Base-by-base conservation (phyloP, 2,888 invertebrate species). In the Polylopha cassiicola region DNA sequence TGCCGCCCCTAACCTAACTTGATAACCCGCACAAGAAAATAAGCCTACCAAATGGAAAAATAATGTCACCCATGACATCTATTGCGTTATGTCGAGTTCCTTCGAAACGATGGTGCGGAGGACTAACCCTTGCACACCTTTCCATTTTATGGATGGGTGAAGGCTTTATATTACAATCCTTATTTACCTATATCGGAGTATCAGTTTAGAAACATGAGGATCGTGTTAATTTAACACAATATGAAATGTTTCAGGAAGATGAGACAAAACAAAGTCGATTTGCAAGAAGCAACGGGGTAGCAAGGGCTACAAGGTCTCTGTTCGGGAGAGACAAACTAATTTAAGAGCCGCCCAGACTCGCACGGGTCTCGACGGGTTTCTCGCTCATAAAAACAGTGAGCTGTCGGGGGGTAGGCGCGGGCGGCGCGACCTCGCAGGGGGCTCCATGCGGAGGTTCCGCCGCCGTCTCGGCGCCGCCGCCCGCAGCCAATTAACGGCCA, bases 381-480 rank as follows among this genome's bases (percentile, higher is more conserved):
- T 72, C 65, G 70, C 68, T 73, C 79, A 76, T 81, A 84, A 84
- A 84, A 82, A 78, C 73, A 67, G 58, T 65, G 64, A 73, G 68
- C 70, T 59, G 68, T 59, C 49, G 70, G 59, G 67, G 70, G 71
- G 73, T 58, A 70, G 68, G 18, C 60, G 62, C 69, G 81, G 77
- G 56, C 75, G 65, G 50, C 52, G 58, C 56, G 61, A 64, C 67
- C 74, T 58, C 62, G 62, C 73, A 56, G 76, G 72, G 71, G 78
- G 74, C 61, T 68, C 78, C 81, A 80, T 84, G 85, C 85, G 78
- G 85, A 74, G 84, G 84, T 81, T 75, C 81, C 74, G 70, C 81
- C 80, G 80, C 79, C 80, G 82, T 84, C 84, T 84, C 82, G 84
- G 84, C 85, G 84, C 84, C 82, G 70, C 81, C 82, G 74, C 84